Percentiles rank a stretch among this genome's conserved stretches.
Evolutionary conservation across 2,888 invertebrate genomes (phyloP).

Genomic region (Ennomos fuscantarius): DNA sequence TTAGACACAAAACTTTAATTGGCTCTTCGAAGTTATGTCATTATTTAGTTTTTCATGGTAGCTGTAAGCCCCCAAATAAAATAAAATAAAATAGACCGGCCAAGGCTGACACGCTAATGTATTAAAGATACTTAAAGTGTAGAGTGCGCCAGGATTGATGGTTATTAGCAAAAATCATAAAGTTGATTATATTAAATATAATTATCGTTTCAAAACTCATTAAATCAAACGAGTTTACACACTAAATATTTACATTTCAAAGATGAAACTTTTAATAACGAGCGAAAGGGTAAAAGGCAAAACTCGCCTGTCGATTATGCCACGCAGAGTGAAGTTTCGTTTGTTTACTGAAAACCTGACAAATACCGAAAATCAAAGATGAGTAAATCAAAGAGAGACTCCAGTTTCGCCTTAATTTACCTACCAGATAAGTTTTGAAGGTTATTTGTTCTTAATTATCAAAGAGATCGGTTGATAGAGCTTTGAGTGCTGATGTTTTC

Average conservation of each 20-base stretch:
- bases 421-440: slow-evolving; percentile 9
- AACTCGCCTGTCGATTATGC: slow-evolving; percentile 14
- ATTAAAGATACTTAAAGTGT: too few species aligned
- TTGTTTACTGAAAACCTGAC: slow-evolving; percentile 20
- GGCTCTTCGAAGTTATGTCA: too few species aligned
- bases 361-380: slow-evolving; percentile 19
- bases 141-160: too few species aligned
- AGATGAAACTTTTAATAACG: slow-evolving; percentile 24
- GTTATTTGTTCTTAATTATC: slow-evolving; percentile 6
- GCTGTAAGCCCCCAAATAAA: too few species aligned
- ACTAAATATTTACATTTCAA: slow-evolving; percentile 21
- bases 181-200: background rate
- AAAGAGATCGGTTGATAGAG: background rate
- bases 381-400: slow-evolving; percentile 4
- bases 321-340: slow-evolving; percentile 16
- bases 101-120: too few species aligned
- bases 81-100: too few species aligned
- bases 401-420: too few species aligned
- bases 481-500: background rate
- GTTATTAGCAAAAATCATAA: too few species aligned
- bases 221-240: slow-evolving; percentile 2
- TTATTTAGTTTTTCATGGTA: too few species aligned
- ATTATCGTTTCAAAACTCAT: slow-evolving; percentile 16
- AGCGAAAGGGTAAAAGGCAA: slow-evolving; percentile 10
- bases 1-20: too few species aligned